These are phyloP conservation scores for Aphidoletes aphidimyza DNA, from an alignment of 2,888 invertebrate genomes.

Conservation along the genomic window DNA sequence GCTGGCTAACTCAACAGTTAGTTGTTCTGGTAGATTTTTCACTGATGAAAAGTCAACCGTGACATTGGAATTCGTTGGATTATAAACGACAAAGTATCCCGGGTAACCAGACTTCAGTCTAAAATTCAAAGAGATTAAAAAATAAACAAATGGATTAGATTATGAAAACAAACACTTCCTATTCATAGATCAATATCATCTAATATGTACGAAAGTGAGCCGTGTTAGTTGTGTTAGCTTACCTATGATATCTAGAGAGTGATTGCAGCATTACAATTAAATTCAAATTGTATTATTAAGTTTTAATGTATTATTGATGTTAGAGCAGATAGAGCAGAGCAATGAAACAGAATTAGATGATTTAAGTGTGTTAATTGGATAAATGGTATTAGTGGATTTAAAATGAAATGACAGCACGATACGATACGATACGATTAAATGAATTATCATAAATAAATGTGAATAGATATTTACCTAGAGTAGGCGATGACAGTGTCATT, in stretches of 20 bases:
- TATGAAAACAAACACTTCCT: no score
- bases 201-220: conserved; percentile 55
- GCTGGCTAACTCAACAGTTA: conserved; percentile 72
- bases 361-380: no score
- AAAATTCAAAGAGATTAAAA: neutral
- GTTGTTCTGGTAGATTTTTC: conserved; percentile 69
- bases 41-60: conserved; percentile 70
- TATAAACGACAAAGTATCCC: conserved; percentile 78
- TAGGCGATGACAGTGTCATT: conserved; percentile 73
- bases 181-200: conserved; percentile 56
- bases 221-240: conserved; percentile 38
- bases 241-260: no score
- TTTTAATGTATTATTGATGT: neutral
- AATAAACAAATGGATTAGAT: neutral
- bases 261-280: no score
- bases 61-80: conserved; percentile 69
- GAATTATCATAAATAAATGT: no score
- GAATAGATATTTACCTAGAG: conserved; percentile 71
- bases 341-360: no score
- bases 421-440: no score
- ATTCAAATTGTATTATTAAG: no score
- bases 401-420: no score
- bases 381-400: no score
- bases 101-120: conserved; percentile 81
- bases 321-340: neutral